These are phyloP conservation scores for Diabrotica undecimpunctata DNA, from an alignment of 1,140 invertebrate species.

Conservation along the genomic window DNA sequence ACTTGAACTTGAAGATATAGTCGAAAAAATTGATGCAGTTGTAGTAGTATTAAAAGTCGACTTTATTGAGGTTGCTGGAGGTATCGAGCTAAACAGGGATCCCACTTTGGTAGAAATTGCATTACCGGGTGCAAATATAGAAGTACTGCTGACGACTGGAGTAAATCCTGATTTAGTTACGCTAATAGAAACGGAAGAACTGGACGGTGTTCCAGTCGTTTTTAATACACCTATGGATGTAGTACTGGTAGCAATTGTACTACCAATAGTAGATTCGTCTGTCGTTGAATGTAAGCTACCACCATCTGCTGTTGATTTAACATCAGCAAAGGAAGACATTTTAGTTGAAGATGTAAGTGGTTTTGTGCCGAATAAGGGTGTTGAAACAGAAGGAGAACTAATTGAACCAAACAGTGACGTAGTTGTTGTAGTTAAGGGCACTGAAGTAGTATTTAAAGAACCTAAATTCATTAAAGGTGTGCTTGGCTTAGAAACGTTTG, in stretches of 20 bases:
- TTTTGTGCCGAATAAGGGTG: neutral
- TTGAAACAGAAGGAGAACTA: neutral
- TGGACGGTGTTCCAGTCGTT: neutral
- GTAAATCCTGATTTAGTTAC: neutral
- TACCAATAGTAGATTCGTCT: neutral
- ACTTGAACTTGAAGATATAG: neutral
- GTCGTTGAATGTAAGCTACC: neutral
- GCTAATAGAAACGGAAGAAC: neutral
- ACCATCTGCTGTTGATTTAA: neutral
- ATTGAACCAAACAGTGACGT: slow-evolving; percentile 8
- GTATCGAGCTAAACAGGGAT: neutral
- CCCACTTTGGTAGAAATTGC: slow-evolving; percentile 5
- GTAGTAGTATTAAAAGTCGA: neutral
- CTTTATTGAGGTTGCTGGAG: neutral
- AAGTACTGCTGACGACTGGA: neutral
- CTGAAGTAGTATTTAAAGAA: neutral
- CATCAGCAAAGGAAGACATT: neutral
- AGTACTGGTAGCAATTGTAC: neutral
- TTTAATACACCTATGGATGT: neutral
- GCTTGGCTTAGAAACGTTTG: slow-evolving; percentile 4
- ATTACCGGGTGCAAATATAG: neutral
- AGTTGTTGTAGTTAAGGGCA: neutral
- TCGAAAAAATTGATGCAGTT: neutral
- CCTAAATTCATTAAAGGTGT: neutral
- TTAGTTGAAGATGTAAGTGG: too few species aligned